phyloP scores from a whole-genome alignment of 2,888 invertebrate species.

The Didymodactylos carnosus region DNA sequence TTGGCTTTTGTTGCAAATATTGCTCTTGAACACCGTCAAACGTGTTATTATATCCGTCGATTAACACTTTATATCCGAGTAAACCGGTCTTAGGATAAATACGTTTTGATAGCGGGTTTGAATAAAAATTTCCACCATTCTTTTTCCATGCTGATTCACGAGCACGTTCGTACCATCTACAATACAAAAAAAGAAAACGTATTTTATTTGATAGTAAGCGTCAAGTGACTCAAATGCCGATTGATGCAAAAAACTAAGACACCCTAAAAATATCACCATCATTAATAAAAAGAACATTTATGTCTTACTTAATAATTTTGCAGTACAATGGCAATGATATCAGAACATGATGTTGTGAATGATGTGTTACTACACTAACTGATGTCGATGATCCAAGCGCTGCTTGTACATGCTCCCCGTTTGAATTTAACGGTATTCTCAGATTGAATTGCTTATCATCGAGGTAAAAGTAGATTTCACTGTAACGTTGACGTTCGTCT shows the following conservation, averaged over 20 bases:
- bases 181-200: not conserved
- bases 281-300: too few relatives aligned
- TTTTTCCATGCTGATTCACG: slow-evolving; percentile 1
- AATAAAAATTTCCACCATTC: not conserved
- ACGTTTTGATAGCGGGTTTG: not conserved
- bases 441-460: not conserved
- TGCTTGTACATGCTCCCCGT: not conserved
- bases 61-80: slow-evolving; percentile 10
- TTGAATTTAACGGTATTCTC: not conserved
- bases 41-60: slow-evolving; percentile 10
- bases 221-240: too few relatives aligned
- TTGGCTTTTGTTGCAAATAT: too few relatives aligned
- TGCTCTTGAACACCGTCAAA: not conserved
- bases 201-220: too few relatives aligned
- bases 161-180: slow-evolving; percentile 4
- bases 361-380: not conserved
- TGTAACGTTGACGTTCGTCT: not conserved
- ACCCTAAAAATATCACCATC: too few relatives aligned
- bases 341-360: not conserved
- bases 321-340: not conserved
- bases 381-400: not conserved
- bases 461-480: not conserved
- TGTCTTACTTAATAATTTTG: not conserved
- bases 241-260: too few relatives aligned
- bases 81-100: not conserved